Conservation (phyloP, 1,140 invertebrate genomes). For the Carcinoscorpius rotundicauda region DNA sequence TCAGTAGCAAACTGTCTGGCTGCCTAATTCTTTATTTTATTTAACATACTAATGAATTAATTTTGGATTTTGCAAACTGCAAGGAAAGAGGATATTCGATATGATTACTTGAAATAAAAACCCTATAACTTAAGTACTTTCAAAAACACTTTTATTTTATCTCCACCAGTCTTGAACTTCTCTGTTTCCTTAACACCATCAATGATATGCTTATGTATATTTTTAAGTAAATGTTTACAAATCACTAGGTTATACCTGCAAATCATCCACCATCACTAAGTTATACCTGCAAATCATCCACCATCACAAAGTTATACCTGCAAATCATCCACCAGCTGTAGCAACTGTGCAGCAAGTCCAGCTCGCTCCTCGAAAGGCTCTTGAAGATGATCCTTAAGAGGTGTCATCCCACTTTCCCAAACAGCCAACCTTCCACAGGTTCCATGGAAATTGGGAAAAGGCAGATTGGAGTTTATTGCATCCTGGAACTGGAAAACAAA, state of each 20-base stretch:
- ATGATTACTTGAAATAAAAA: too few species aligned
- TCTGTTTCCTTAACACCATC: too few species aligned
- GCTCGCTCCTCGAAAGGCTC: conserved; percentile 19
- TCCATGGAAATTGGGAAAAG: conserved; percentile 16
- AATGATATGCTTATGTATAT: too few species aligned
- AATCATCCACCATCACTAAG: conserved; percentile 20
- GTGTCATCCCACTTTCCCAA: conserved; percentile 17
- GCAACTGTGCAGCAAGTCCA: conserved; percentile 15
- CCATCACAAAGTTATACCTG: conserved; percentile 13
- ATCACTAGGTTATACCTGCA: conserved; percentile 8
- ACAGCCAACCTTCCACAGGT: conserved; percentile 18
- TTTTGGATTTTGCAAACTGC: too few species aligned
- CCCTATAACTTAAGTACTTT: too few species aligned
- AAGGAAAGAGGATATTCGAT: too few species aligned
- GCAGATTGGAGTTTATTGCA: conserved; percentile 11
- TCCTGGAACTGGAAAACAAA: conserved; percentile 13
- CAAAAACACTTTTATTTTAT: too few species aligned
- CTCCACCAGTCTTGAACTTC: too few species aligned
- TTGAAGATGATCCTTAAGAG: conserved; percentile 14
- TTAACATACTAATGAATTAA: too few species aligned
- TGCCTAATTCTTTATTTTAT: too few species aligned
- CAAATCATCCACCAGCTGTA: conserved; percentile 22
- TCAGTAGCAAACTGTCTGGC: too few species aligned
- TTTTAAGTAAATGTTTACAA: too few species aligned
- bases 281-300: conserved; percentile 20